These are phyloP conservation scores for Merodon equestris DNA, from an alignment of 2,888 invertebrate species.

Conservation along the genomic window DNA sequence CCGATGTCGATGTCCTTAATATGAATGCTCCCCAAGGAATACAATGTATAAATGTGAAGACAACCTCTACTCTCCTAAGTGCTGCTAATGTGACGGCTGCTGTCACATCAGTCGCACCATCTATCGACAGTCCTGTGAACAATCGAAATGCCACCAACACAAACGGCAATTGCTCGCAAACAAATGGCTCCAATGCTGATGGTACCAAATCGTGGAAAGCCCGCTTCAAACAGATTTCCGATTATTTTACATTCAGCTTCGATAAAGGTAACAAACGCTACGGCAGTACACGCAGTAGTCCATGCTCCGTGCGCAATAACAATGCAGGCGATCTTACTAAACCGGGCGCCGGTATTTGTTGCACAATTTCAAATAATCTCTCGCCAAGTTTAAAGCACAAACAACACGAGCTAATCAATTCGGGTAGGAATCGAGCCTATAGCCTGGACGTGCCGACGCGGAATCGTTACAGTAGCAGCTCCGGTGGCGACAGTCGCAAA, in stretches of 20 bases:
- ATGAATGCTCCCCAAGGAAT: constrained; percentile 67
- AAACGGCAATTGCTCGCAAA: constrained; percentile 66
- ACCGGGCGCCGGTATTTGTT: constrained; percentile 72
- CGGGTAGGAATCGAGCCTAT: constrained; percentile 77
- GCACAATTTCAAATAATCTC: constrained; percentile 76
- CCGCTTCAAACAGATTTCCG: constrained; percentile 78
- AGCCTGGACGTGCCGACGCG: constrained; percentile 78
- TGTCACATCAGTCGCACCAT: constrained; percentile 33
- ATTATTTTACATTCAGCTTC: constrained; percentile 78
- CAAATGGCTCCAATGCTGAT: constrained; percentile 32
- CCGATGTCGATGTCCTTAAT: constrained; percentile 70
- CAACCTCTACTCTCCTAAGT: constrained; percentile 45
- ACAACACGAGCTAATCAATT: constrained; percentile 71
- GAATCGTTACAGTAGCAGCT: constrained; percentile 76
- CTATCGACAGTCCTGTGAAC: constrained; percentile 44
- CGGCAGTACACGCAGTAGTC: constrained; percentile 75
- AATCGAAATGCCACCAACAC: constrained; percentile 50
- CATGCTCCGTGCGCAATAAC: constrained; percentile 75
- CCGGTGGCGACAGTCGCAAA: constrained; percentile 77
- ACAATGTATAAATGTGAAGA: constrained; percentile 39
- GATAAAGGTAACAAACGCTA: constrained; percentile 78
- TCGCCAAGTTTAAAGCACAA: constrained; percentile 72
- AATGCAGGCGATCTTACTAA: constrained; percentile 71
- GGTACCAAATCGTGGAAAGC: constrained; percentile 75
- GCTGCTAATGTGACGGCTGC: constrained; percentile 50